Percentiles rank a stretch among this genome's conserved stretches.
Evolutionary conservation across 2,113 vertebrate genomes (phyloP).

Genomic region (Guaruba guarouba): DNA sequence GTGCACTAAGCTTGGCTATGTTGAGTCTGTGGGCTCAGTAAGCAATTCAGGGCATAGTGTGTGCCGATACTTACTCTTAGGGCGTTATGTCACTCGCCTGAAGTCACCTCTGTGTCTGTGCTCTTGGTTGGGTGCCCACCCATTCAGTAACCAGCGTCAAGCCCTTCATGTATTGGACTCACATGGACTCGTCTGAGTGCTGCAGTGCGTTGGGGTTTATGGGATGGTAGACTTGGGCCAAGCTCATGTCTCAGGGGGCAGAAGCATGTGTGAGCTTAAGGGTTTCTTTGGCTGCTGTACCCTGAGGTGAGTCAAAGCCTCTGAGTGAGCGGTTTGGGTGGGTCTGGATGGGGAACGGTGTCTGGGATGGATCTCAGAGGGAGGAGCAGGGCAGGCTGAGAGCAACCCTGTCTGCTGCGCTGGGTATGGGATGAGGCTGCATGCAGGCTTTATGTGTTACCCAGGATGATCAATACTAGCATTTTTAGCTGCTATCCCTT

Average conservation of each 20-base stretch:
- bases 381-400: not conserved
- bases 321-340: not conserved
- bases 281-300: not conserved
- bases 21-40: not conserved
- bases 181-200: fast-evolving
- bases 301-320: not conserved
- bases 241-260: fast-evolving
- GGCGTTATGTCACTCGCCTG: fast-evolving
- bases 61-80: fast-evolving
- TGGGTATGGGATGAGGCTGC: fast-evolving
- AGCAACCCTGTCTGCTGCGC: not conserved
- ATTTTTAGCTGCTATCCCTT: not conserved
- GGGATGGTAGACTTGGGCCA: not conserved
- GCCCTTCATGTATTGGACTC: not conserved
- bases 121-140: not conserved
- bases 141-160: not conserved
- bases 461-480: not conserved
- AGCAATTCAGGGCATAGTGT: not conserved
- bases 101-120: fast-evolving
- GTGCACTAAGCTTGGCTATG: not conserved
- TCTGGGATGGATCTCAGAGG: fast-evolving
- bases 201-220: not conserved
- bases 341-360: fast-evolving
- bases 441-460: not conserved
- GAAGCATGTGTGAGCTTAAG: not conserved